Percentiles rank a stretch among this genome's conserved stretches.
Evolutionary conservation across 1,140 invertebrate species (phyloP).

Genomic region (Drosophila ananassae): DNA sequence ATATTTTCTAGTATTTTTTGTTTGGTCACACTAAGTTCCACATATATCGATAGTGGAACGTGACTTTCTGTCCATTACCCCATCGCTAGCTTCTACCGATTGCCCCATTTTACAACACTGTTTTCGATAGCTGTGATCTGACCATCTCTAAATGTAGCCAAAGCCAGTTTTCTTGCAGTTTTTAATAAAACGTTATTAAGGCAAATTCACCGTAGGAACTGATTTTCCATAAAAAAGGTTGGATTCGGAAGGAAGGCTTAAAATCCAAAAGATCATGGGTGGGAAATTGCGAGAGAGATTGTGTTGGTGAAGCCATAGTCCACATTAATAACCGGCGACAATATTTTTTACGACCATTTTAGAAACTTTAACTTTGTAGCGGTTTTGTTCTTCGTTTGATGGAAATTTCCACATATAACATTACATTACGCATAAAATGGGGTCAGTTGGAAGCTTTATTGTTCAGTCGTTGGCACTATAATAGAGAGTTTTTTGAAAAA

Average conservation of each 20-base stretch:
- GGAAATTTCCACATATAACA: neutral
- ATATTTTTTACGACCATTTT: neutral
- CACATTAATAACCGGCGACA: neutral
- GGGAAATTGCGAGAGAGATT: neutral
- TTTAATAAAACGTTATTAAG: constrained; percentile 1
- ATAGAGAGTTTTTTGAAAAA: neutral
- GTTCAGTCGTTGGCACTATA: neutral
- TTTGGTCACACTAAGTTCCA: neutral
- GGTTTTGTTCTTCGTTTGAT: neutral
- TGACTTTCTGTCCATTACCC: neutral
- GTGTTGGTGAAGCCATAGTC: neutral
- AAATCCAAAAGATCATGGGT: neutral
- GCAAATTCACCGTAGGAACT: neutral
- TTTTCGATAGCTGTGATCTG: neutral
- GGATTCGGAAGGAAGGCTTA: neutral
- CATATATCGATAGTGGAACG: neutral
- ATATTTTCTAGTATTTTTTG: too few species aligned
- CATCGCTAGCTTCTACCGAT: too few species aligned
- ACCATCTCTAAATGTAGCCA: neutral
- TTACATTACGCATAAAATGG: neutral
- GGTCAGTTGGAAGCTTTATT: neutral
- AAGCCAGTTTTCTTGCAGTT: constrained; percentile 3
- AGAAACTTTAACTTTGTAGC: neutral
- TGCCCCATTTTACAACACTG: neutral
- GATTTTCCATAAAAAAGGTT: neutral